Conservation (phyloP, 2,888 invertebrate genomes). For the Operophtera brumata region DNA sequence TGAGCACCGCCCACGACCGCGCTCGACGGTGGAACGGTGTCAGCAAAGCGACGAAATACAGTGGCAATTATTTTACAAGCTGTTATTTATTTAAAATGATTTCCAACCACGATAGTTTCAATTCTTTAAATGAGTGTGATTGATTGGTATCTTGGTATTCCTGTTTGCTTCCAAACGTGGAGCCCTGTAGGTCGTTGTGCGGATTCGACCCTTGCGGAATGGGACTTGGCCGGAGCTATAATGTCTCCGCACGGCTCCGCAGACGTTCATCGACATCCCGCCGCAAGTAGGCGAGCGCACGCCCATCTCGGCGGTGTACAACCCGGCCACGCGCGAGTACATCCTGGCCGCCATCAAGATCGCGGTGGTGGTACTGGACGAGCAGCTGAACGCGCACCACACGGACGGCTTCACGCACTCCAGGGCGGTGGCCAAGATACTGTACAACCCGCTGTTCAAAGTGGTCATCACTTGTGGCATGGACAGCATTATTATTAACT, state of each 20-base stretch:
- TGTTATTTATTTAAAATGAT: too few species aligned
- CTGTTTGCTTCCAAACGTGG: too few species aligned
- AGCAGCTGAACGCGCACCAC: constrained; percentile 83
- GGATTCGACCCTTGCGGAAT: too few species aligned
- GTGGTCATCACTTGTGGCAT: constrained; percentile 88
- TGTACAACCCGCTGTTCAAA: constrained; percentile 89
- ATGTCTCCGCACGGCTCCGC: constrained; percentile 14
- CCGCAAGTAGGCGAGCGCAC: constrained; percentile 82
- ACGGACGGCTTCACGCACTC: constrained; percentile 88
- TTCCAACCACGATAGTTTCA: too few species aligned
- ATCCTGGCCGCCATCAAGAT: constrained; percentile 84
- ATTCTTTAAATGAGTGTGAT: too few species aligned
- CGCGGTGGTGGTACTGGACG: constrained; percentile 83
- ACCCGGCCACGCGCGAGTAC: constrained; percentile 83
- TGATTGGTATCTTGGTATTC: too few species aligned
- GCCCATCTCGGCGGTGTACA: constrained; percentile 83
- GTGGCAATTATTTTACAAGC: too few species aligned
- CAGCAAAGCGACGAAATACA: too few species aligned
- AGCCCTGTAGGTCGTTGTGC: too few species aligned
- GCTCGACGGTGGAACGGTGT: too few species aligned
- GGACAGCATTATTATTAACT: constrained; percentile 90
- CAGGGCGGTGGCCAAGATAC: constrained; percentile 84
- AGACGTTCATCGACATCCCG: constrained; percentile 85
- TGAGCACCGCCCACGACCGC: too few species aligned
- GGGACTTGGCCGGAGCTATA: too few species aligned